A percentile compares a stretch with the other conserved stretches of the same genome.
phyloP scores from a whole-genome alignment of 2,113 vertebrate genomes.

The Poeciliopsis retropinna region DNA sequence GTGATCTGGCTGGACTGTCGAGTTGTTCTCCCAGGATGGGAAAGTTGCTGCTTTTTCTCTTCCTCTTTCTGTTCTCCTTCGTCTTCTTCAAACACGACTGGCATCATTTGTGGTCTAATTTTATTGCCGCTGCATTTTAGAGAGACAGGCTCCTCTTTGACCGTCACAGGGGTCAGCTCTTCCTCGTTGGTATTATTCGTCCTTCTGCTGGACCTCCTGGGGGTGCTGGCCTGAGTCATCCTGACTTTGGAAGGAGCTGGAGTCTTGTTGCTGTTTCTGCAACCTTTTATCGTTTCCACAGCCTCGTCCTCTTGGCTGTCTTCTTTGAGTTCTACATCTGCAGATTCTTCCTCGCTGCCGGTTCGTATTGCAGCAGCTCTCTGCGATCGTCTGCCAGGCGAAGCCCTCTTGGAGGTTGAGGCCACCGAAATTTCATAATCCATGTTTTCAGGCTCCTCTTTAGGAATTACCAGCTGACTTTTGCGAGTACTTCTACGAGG shows the following conservation, averaged over 20 bases:
- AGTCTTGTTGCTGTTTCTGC: slow-evolving; percentile 29
- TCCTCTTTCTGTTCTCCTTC: slow-evolving; percentile 17
- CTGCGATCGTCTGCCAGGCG: slow-evolving; percentile 74
- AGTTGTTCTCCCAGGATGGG: slow-evolving; percentile 70
- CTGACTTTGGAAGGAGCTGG: slow-evolving; percentile 38
- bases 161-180: background rate
- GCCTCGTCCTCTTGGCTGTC: slow-evolving; percentile 20
- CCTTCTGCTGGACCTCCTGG: slow-evolving; percentile 66
- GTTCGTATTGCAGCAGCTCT: slow-evolving; percentile 15
- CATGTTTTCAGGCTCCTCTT: background rate
- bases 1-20: slow-evolving; percentile 72
- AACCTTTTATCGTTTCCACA: background rate
- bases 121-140: slow-evolving; percentile 71
- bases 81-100: slow-evolving; percentile 28
- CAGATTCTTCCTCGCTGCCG: slow-evolving; percentile 30
- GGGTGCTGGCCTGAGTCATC: slow-evolving; percentile 50
- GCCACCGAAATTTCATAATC: slow-evolving; percentile 23
- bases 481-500: slow-evolving; percentile 62
- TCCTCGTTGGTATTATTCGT: slow-evolving; percentile 24
- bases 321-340: slow-evolving; percentile 12
- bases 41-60: background rate
- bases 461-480: slow-evolving; percentile 8
- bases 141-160: slow-evolving; percentile 33
- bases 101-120: slow-evolving; percentile 18
- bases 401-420: slow-evolving; percentile 43